A percentile compares a stretch with the other conserved stretches of the same genome.
Conservation (phyloP, 2,888 invertebrate species). For the Oligia strigilis region DNA sequence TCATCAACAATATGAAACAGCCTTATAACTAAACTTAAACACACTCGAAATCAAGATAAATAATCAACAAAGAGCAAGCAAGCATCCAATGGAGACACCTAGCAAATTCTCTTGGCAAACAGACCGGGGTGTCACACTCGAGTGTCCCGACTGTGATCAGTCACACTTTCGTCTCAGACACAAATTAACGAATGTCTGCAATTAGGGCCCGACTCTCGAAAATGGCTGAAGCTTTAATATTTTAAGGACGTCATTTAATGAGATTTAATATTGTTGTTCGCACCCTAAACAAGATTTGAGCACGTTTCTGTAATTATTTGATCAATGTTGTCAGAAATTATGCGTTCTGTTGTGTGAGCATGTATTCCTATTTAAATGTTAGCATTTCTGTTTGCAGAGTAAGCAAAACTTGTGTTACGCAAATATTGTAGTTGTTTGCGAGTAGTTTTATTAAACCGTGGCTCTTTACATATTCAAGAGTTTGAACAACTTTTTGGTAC, state of each 20-base stretch:
- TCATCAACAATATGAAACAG: slow-evolving; percentile 19
- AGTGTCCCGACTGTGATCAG: slow-evolving; percentile 70
- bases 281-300: slow-evolving; percentile 54
- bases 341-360: slow-evolving; percentile 12
- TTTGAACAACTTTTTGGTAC: slow-evolving; percentile 10
- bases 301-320: slow-evolving; percentile 66
- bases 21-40: slow-evolving; percentile 26
- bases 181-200: slow-evolving; percentile 78
- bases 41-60: slow-evolving; percentile 45
- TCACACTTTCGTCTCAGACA: slow-evolving; percentile 74
- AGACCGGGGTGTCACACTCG: slow-evolving; percentile 50
- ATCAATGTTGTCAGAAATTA: slow-evolving; percentile 34
- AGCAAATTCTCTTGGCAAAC: slow-evolving; percentile 53
- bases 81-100: slow-evolving; percentile 35
- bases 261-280: slow-evolving; percentile 67
- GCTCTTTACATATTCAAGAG: slow-evolving; percentile 43
- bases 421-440: slow-evolving; percentile 45
- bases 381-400: slow-evolving; percentile 21
- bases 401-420: slow-evolving; percentile 37
- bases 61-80: slow-evolving; percentile 56
- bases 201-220: slow-evolving; percentile 77
- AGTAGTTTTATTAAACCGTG: slow-evolving; percentile 53
- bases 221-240: slow-evolving; percentile 74
- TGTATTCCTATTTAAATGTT: slow-evolving; percentile 36
- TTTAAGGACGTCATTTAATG: slow-evolving; percentile 69